Evolutionary conservation across 2,888 invertebrate species (phyloP), one percentile per base, ranked within the genome.

Genomic region (Vesta saturnalis): DNA sequence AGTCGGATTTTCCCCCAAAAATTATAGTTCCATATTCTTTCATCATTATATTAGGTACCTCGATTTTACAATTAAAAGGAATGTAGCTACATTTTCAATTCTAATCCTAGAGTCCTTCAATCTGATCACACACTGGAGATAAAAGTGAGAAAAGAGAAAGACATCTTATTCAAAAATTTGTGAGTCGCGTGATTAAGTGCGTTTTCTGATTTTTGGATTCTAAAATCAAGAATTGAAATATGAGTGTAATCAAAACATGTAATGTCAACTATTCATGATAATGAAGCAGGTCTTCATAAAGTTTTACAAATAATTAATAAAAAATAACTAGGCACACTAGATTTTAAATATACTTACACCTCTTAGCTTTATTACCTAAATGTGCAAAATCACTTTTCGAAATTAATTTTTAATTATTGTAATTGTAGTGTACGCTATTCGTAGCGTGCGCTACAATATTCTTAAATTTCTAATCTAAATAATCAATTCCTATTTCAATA

Each of bases 401-500:
- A n/a, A n/a, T n/a, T n/a, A n/a, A n/a, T n/a, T n/a, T n/a, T n/a
- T n/a, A n/a, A n/a, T n/a, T n/a, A n/a, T n/a, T n/a, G n/a, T n/a
- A n/a, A n/a, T n/a, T n/a, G n/a, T n/a, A n/a, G n/a, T n/a, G n/a
- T n/a, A n/a, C n/a, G n/a, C n/a, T n/a, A n/a, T n/a, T n/a, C n/a
- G n/a, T n/a, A n/a, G 22, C 21, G n/a, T 12, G 6, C 21, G 2
- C 19, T 22, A 54, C 54, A 16, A 49, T 14, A 43, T 2, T n/a
- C n/a, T 15, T 18, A 12, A 54, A 19, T 49, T 49, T 14, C 14
- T 61, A 70, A 58, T 63, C 66, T 61, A 70, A 70, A 39, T 76
- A 77, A 76, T 79, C 79, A 79, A 80, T 80, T 80, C 80, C 80
- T 75, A 80, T 23, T 52, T 70, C 39, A 39, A 30, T 60, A 23